These are phyloP conservation scores for Hyla sarda DNA, from an alignment of 2,113 vertebrate genomes.

Conservation along the genomic window DNA sequence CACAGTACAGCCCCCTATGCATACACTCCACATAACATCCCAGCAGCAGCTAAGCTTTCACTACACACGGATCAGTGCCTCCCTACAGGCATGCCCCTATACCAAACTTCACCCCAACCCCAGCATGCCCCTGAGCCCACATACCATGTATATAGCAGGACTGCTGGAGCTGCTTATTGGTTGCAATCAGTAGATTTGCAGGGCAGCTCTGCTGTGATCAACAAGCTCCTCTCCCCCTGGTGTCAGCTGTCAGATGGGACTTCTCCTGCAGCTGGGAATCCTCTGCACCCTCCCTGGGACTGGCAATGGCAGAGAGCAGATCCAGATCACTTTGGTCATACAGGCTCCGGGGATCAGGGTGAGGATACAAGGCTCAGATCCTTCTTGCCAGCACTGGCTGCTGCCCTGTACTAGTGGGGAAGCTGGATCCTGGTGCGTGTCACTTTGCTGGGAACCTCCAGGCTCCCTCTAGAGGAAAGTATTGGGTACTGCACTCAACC, in stretches of 20 bases:
- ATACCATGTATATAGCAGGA: too few relatives aligned
- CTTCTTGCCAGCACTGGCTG: conserved; percentile 10
- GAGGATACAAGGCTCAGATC: not conserved
- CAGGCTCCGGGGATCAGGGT: conserved; percentile 1
- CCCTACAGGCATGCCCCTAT: not conserved
- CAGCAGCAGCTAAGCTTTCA: not conserved
- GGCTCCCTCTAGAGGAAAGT: conserved; percentile 42
- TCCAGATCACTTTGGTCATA: not conserved
- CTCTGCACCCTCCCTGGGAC: not conserved
- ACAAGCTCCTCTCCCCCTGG: conserved; percentile 34
- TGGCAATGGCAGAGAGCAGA: not conserved
- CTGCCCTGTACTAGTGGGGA: conserved; percentile 39
- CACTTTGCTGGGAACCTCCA: conserved; percentile 38
- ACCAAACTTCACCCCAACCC: not conserved
- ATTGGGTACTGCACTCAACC: conserved; percentile 12
- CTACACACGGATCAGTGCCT: not conserved
- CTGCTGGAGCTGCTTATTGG: too few relatives aligned
- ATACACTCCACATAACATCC: not conserved
- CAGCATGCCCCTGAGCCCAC: too few relatives aligned
- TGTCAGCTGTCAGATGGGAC: conserved; percentile 46
- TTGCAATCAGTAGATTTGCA: not conserved
- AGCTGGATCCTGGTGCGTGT: conserved; percentile 48
- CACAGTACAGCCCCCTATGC: not conserved
- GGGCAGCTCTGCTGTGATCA: conserved; percentile 36
- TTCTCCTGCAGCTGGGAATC: conserved; percentile 11